Base-by-base conservation (phyloP, 1,140 invertebrate genomes). In the Triops cancriformis region DNA sequence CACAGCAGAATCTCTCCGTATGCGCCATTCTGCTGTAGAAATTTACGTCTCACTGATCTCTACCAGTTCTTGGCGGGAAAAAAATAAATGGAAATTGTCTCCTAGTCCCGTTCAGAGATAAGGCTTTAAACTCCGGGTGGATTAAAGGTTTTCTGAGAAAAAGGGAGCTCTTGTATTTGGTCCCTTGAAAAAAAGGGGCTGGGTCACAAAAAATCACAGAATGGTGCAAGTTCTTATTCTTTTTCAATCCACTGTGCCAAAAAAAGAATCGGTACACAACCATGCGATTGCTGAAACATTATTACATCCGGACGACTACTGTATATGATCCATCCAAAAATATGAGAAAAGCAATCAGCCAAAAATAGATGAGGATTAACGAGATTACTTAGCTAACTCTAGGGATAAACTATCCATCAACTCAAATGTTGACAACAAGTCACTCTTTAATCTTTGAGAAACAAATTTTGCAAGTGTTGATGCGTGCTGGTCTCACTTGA, bases 101-200 rank as follows among this genome's bases (percentile, higher is more conserved):
- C 3, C 51, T 64, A 23, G 14, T 64, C 45, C 14, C 45, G 45
- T 64, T 64, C 51, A 18, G 51, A 18, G 51, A 64, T 64, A 64
- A 64, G 51, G n/a, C n/a, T 64, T 64, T 64, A n/a, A 64, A 64
- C 51, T 64, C 51, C 31, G 51, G 51, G 51, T 23, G 51, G 51
- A 64, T 64, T 64, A 64, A 37, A 37, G 51, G 14, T 64, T 64
- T 64, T 64, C 51, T 64, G 51, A 64, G 51, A 64, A 64, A 64
- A 64, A 64, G 51, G 51, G 51, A 64, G 51, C 51, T n/a, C 51
- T 37, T 64, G 51, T 64, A 64, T 64, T 64, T 37, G 31, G 51
- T 18, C n/a, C 51, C 51, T 23, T 64, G 51, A 23, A 64, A 64
- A 64, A 6, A n/a, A n/a, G n/a, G 31, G 31, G 31, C 23, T 64